A percentile compares a stretch with the other conserved stretches of the same genome.
phyloP scores from a whole-genome alignment of 92 coral and sea anemone genomes.

The Porites rus region DNA sequence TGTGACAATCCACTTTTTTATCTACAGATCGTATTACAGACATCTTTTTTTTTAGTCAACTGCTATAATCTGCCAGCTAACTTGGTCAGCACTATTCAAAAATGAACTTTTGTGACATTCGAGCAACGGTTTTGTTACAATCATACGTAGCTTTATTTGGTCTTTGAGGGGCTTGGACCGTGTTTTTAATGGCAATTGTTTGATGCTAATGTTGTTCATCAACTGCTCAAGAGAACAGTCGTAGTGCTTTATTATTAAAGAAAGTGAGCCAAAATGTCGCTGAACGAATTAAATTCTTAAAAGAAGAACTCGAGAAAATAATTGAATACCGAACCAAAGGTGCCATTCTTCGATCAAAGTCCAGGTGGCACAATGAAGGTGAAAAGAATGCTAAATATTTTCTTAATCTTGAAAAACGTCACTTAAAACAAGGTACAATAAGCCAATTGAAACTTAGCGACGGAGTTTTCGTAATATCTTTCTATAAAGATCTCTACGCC shows the following conservation, averaged over 20 bases:
- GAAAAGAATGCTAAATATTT: neutral
- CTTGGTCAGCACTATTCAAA: no score
- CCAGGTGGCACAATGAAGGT: slow-evolving; percentile 4
- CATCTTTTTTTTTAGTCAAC: no score
- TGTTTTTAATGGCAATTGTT: neutral
- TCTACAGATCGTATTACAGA: no score
- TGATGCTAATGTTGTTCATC: neutral
- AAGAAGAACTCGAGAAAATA: slow-evolving; percentile 4
- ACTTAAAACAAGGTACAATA: neutral
- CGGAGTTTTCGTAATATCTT: no score
- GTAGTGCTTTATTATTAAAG: neutral
- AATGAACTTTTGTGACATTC: no score
- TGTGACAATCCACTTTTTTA: no score
- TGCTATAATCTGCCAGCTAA: no score
- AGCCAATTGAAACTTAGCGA: no score
- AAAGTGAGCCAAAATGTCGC: neutral
- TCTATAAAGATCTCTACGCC: no score
- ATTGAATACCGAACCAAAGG: slow-evolving; percentile 18
- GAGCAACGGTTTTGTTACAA: no score
- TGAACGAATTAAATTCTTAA: neutral
- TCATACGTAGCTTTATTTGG: no score
- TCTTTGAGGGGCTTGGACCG: no score
- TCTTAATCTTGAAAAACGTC: neutral
- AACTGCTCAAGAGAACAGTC: neutral
- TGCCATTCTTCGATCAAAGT: slow-evolving; percentile 8